Evolutionary conservation across 2,113 vertebrate genomes (phyloP), one percentile per base, ranked within the genome.

Genomic region (Mola mola): DNA sequence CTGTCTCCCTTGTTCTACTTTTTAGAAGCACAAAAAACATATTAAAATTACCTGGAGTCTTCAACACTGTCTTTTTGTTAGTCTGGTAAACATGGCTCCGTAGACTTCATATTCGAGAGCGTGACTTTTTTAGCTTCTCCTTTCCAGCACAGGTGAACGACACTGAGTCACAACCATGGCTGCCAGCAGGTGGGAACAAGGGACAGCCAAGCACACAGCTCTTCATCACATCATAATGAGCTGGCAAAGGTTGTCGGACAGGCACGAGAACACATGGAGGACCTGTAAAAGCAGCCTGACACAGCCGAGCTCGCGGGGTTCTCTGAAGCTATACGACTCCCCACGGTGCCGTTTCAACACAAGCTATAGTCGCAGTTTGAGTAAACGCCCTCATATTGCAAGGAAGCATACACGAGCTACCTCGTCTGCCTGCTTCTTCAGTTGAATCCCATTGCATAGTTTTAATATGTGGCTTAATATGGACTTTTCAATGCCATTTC

Each of bases 191-290:
- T 56, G 63, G 78, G 57, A 56, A 37, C 41, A 24, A 75, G 62
- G 56, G 46, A 78, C 65, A 47, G 62, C 55, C 60, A 79, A 41
- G 79, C 31, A 7, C 53, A 79, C 70, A 20, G 71, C 84, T 71
- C 81, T 89, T 82, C 80, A 86, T 87, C 88, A 85, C 78, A 20
- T 67, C 4, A 33, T 84, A 87, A 88, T 72, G 83, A 88, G 84
- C 79, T 87, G 88, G 83, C 72, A 66, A 76, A 69, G 74, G 81
- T 73, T 79, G 81, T 53, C 34, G 79, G 76, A 88, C 79, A 78
- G 81, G 66, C 77, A 87, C 50, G 44, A 75, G 79, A 86, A 87
- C 78, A 90, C 86, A 87, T 66, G 37, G 55, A 84, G 68, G 80
- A 85, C 78, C 84, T 81, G 83, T 86, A 82, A 87, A 89, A 83